Conservation (phyloP, 2,888 invertebrate species). For the Caenorhabditis japonica region DNA sequence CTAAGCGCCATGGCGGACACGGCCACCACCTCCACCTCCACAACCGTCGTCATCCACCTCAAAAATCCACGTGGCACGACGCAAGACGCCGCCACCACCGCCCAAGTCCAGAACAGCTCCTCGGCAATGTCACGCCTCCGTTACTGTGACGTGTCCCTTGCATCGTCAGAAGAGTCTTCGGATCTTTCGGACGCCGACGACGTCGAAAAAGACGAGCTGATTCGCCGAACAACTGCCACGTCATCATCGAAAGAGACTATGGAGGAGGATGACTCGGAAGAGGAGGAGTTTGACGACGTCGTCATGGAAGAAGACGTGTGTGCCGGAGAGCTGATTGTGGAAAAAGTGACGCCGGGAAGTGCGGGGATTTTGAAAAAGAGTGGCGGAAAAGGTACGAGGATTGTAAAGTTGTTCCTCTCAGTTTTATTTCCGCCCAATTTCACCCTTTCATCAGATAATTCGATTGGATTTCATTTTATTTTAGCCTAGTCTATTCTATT, state of each 20-base stretch:
- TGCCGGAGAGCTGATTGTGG: conserved; percentile 15
- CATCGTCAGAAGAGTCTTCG: conserved; percentile 62
- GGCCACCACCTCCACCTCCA: conserved; percentile 38
- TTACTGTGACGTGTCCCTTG: conserved; percentile 53
- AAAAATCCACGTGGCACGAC: conserved; percentile 13
- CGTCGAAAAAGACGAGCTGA: conserved; percentile 27
- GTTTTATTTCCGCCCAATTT: conserved; percentile 22
- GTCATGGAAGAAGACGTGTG: conserved; percentile 39
- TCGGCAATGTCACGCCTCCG: too few species aligned
- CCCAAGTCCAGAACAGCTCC: conserved; percentile 15
- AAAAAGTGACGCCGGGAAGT: conserved; percentile 2
- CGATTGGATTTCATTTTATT: not conserved
- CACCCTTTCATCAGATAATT: too few species aligned
- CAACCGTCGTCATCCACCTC: conserved; percentile 54
- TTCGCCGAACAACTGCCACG: conserved; percentile 9
- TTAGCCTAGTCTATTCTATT: not conserved
- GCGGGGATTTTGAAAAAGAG: conserved; percentile 48
- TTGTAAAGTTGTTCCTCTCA: conserved; percentile 4
- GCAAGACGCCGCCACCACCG: conserved; percentile 16
- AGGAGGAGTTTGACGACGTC: conserved; percentile 47
- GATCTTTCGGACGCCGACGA: conserved; percentile 51
- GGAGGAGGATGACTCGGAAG: conserved; percentile 30
- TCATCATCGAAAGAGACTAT: conserved; percentile 48
- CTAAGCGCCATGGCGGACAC: conserved; percentile 5
- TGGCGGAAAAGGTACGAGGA: conserved; percentile 21